A percentile compares a stretch with the other conserved stretches of the same genome.
phyloP scores from a whole-genome alignment of 2,797 vertebrate genomes.

The Micromesistius poutassou region DNA sequence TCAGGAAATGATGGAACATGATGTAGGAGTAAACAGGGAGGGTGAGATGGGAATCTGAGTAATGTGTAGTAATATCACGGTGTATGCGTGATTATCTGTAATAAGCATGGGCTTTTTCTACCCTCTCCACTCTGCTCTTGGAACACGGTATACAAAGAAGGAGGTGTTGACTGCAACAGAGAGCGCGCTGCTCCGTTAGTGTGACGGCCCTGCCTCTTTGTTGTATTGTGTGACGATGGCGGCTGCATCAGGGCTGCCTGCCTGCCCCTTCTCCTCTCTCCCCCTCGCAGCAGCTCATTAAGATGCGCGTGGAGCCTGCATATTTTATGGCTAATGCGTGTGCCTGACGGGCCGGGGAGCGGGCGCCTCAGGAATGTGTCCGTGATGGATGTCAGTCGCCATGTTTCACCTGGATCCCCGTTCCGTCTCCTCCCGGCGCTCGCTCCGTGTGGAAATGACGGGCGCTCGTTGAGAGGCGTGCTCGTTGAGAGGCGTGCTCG shows the following conservation, averaged over 20 bases:
- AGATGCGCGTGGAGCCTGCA: constrained; percentile 52
- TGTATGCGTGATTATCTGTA: constrained; percentile 41
- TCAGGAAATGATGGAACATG: constrained; percentile 27
- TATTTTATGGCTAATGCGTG: constrained; percentile 52
- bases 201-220: constrained; percentile 10
- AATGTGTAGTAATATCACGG: constrained; percentile 45
- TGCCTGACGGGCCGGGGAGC: constrained; percentile 43
- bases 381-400: constrained; percentile 56
- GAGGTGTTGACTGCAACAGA: background rate
- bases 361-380: constrained; percentile 39
- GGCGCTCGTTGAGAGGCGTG: constrained; percentile 31
- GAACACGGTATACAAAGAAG: background rate
- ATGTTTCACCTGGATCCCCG: constrained; percentile 52
- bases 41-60: constrained; percentile 38
- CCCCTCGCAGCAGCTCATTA: constrained; percentile 57
- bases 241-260: constrained; percentile 41
- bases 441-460: constrained; percentile 44
- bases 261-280: constrained; percentile 22
- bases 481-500: constrained; percentile 36
- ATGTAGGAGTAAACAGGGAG: constrained; percentile 48
- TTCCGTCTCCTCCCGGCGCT: constrained; percentile 36
- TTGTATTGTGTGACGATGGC: constrained; percentile 6
- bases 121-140: constrained; percentile 5
- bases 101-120: constrained; percentile 37
- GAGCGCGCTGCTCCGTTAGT: background rate